These are phyloP conservation scores for Parnassius orleans DNA, from an alignment of 2,888 invertebrate genomes.

Conservation along the genomic window DNA sequence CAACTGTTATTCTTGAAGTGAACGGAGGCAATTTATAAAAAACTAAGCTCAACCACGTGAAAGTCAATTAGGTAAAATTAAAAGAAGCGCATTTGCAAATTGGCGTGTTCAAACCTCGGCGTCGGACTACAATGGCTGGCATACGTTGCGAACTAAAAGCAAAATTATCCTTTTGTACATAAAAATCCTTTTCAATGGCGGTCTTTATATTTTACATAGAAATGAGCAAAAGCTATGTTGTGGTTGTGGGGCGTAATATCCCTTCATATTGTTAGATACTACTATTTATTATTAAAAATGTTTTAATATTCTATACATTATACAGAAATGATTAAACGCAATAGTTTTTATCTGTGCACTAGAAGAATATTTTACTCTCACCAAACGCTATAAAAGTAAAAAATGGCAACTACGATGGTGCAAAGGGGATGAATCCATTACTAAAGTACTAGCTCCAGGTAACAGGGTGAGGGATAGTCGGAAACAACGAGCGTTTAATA, in stretches of 20 bases:
- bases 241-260: slow-evolving; percentile 33
- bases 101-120: slow-evolving; percentile 46
- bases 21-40: slow-evolving; percentile 15
- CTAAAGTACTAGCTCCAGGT: slow-evolving; percentile 1
- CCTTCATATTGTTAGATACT: slow-evolving; percentile 30
- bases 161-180: slow-evolving; percentile 65
- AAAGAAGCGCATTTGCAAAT: slow-evolving; percentile 45
- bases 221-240: slow-evolving; percentile 32
- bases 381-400: slow-evolving; percentile 2
- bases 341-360: slow-evolving; percentile 10
- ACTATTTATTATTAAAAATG: slow-evolving; percentile 14
- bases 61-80: slow-evolving; percentile 27
- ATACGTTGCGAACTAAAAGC: slow-evolving; percentile 28
- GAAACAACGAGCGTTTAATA: slow-evolving; percentile 28
- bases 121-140: slow-evolving; percentile 44
- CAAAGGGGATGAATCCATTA: slow-evolving; percentile 11
- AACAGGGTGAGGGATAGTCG: not conserved
- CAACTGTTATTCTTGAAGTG: not conserved
- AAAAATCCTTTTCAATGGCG: slow-evolving; percentile 56
- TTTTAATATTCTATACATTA: slow-evolving; percentile 8
- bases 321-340: slow-evolving; percentile 3
- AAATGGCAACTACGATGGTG: slow-evolving; percentile 15
- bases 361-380: slow-evolving; percentile 8
- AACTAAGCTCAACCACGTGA: slow-evolving; percentile 7
- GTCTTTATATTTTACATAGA: slow-evolving; percentile 50